Evolutionary conservation across 2,888 invertebrate species (phyloP), one percentile per base, ranked within the genome.

Genomic region (Villa cingulata): DNA sequence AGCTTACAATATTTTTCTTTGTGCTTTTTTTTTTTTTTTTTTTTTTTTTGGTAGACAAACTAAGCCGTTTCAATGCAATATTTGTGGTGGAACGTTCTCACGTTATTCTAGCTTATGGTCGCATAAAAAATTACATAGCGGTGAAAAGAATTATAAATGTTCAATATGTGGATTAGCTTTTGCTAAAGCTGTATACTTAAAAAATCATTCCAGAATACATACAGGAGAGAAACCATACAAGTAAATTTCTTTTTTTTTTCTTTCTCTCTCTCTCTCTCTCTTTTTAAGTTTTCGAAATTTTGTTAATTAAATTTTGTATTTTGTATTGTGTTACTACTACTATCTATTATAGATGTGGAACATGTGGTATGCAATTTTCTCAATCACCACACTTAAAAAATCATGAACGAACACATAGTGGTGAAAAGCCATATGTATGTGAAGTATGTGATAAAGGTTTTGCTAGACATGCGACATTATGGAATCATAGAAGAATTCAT

Each of bases 311-410:
- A n/a, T n/a, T n/a, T n/a, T n/a, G n/a, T n/a, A n/a, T n/a, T n/a
- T n/a, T n/a, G n/a, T n/a, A n/a, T n/a, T n/a, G n/a, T n/a, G n/a
- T n/a, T n/a, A n/a, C n/a, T n/a, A n/a, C n/a, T n/a, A n/a, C n/a
- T 23, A 4, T 23, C 14, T 19, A 17, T 60, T 60, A 58, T 62
- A 83, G 83, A 66, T 89, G 88, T 70, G 81, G 79, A 62, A 86
- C 87, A 20, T 89, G 88, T 64, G 88, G 88, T 41, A 88, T 88
- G 88, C 87, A 87, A 64, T 88, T 89, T 65, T 87, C 87, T 7
- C 88, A 89, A 61, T 86, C 86, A 48, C 88, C 88, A 2, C 88
- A 89, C 73, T 72, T 89, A 46, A 88, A 88, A 62, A 89, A 88
- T 65, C 88, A 88, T 62, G 88, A 89, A 67, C 75, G 88, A 59